Percentiles rank a stretch among this genome's conserved stretches.
Evolutionary conservation across 2,797 vertebrate species (phyloP).

Genomic region (Danionella dracula): DNA sequence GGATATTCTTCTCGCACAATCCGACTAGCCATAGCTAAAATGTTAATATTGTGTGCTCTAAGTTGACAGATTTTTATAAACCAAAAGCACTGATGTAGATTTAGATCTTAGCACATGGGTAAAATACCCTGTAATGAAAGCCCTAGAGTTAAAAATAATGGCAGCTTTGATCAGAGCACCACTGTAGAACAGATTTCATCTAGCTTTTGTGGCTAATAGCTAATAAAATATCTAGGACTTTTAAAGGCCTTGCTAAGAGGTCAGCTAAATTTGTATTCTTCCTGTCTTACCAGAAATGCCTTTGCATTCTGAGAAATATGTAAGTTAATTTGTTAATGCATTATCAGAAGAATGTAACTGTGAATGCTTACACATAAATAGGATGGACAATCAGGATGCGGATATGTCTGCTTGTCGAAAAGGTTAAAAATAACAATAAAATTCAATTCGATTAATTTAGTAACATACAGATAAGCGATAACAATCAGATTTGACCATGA

Average conservation of each 20-base stretch:
- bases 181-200: not conserved
- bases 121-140: not conserved
- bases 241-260: conserved; percentile 29
- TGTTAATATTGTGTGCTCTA: not conserved
- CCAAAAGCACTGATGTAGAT: not conserved
- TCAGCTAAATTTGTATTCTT: conserved; percentile 37
- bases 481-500: conserved; percentile 3
- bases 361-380: conserved; percentile 6
- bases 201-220: not conserved
- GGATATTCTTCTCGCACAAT: not conserved
- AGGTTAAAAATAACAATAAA: not conserved
- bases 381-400: not conserved
- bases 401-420: not conserved
- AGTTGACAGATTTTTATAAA: not conserved
- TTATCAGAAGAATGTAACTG: not conserved
- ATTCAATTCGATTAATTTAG: not conserved
- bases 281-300: conserved; percentile 29
- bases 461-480: not conserved
- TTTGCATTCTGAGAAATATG: too few species aligned
- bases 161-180: not conserved
- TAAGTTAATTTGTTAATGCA: too few species aligned
- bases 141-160: not conserved
- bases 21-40: not conserved
- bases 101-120: conserved; percentile 1
- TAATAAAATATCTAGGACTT: conserved; percentile 16